Evolutionary conservation across 2,797 vertebrate species (phyloP), one percentile per base, ranked within the genome.

Genomic region (Gallinago stenura): DNA sequence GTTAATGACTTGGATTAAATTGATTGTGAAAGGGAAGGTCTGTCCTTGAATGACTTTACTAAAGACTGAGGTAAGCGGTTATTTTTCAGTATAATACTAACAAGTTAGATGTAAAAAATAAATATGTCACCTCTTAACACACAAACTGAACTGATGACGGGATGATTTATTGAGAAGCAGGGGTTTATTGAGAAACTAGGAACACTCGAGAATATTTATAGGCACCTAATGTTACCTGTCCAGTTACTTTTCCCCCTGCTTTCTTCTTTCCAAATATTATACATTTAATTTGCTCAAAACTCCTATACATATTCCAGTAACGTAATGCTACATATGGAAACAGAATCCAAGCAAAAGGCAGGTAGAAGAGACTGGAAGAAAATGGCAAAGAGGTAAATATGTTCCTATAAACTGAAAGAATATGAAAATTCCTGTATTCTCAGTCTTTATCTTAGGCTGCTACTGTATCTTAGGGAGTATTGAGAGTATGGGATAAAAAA

Each of bases 1-100:
- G 90, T 97, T 97, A 97, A 97, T 97, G 96, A 84, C 86, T 94
- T 97, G 96, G 93, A 95, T 96, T 94, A 97, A 95, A 97, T 95
- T 97, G 93, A 94, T 97, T 96, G 87, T 95, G 94, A 95, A 97
- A 94, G 96, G 76, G 69, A 90, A 93, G 6, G 17, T 92, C 83
- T 97, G 95, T 93, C 96, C 95, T 97, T 95, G 87, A 95, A 76
- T 54, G 78, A 90, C 90, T 96, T 95, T 91, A 89, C 53, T 84
- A 76, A 94, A 88, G 68, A 51, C 69, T 81, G 69, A 94, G 65
- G 41, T 84, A 93, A 96, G 72, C 51, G 73, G 7, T 31, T 86
- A 46, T 78, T 96, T 91, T 82, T 84, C 64, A 64, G 26, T 31
- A 58, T 58, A 91, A 79, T 35, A 54, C 8, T 15, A 77, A 51